Conservation (phyloP, 2,113 vertebrate species). For the Peucedramus taeniatus region DNA sequence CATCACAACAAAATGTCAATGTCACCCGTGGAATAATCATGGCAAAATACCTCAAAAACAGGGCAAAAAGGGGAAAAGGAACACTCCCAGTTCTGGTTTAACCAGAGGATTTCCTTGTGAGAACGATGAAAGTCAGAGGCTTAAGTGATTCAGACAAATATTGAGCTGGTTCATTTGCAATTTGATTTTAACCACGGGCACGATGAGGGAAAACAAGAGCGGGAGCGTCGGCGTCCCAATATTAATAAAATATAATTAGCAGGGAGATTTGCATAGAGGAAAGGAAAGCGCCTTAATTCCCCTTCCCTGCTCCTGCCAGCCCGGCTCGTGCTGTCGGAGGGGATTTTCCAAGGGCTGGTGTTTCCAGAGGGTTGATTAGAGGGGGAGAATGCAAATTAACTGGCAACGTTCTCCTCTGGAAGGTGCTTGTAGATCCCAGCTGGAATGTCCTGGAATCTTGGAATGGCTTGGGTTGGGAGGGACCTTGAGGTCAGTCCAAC, state of each 20-base stretch:
- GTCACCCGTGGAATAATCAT: neutral
- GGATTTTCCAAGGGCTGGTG: neutral
- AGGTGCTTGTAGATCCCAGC: neutral
- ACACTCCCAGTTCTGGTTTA: accelerated
- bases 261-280: slow-evolving; percentile 46
- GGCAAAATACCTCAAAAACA: neutral
- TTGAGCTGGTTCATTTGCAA: slow-evolving; percentile 29
- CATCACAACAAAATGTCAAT: neutral
- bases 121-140: neutral
- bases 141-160: slow-evolving; percentile 22
- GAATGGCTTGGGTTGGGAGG: neutral
- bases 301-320: neutral
- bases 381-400: neutral
- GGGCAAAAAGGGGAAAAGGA: neutral
- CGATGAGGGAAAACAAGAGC: neutral
- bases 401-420: neutral
- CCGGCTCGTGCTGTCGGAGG: neutral
- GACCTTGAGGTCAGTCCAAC: neutral
- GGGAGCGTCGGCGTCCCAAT: neutral
- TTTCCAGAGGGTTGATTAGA: slow-evolving; percentile 27
- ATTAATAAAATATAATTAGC: slow-evolving; percentile 63
- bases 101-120: neutral
- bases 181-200: slow-evolving; percentile 21
- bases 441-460: accelerated
- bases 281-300: slow-evolving; percentile 27